A percentile compares a stretch with the other conserved stretches of the same genome.
Evolutionary conservation across 2,888 invertebrate species (phyloP).

Genomic region (Dinocampus coccinellae): DNA sequence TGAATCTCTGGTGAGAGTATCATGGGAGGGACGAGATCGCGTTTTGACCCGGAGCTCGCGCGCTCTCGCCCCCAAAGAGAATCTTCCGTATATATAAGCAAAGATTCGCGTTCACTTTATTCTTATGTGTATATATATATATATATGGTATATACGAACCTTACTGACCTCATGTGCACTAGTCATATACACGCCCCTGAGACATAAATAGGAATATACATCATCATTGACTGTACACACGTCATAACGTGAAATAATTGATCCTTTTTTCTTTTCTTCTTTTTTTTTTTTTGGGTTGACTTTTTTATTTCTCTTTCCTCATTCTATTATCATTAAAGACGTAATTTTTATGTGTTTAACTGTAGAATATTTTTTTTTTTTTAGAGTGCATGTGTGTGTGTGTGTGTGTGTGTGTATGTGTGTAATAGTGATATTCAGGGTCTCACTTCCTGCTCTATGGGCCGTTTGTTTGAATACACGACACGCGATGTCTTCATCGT

Average conservation of each 20-base stretch:
- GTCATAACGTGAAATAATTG: conserved; percentile 5
- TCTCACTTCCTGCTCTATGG: background rate
- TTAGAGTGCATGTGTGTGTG: no score
- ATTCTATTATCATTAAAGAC: background rate
- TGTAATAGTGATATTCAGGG: background rate
- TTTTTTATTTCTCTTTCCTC: background rate
- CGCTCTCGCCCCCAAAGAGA: conserved; percentile 17
- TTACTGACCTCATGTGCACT: conserved; percentile 39
- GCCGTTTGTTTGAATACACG: background rate
- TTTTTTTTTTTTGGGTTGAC: background rate
- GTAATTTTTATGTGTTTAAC: background rate
- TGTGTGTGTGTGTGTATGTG: no score
- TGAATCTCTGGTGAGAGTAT: conserved; percentile 34
- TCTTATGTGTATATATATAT: background rate
- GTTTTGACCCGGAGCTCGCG: conserved; percentile 43
- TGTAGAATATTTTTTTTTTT: background rate
- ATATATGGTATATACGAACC: conserved; percentile 42
- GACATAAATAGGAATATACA: conserved; percentile 44
- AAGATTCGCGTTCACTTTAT: no score
- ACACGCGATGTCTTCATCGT: background rate
- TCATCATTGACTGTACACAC: conserved; percentile 10
- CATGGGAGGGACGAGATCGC: conserved; percentile 44
- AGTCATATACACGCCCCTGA: conserved; percentile 45
- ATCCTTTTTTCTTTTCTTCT: background rate
- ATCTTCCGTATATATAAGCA: background rate